Conservation (phyloP, 2,888 invertebrate genomes). For the Platycnemis pennipes region DNA sequence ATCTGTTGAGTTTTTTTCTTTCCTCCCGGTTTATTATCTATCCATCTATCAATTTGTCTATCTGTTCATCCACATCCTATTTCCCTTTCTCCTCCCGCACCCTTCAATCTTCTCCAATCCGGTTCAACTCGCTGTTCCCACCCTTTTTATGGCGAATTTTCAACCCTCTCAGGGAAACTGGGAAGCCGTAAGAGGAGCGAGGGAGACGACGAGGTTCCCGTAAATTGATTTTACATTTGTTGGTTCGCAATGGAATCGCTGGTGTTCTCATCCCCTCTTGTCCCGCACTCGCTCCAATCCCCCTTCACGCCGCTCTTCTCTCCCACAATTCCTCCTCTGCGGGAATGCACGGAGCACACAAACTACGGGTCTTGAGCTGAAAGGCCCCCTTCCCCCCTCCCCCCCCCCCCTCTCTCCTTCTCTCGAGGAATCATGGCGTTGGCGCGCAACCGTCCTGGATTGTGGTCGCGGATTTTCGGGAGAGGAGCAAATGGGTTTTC, state of each 20-base stretch:
- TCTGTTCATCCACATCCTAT: background rate
- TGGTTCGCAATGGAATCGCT: slow-evolving; percentile 31
- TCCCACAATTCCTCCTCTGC: background rate
- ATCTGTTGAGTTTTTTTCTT: no score
- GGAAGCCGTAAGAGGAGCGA: background rate
- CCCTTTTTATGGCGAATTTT: background rate
- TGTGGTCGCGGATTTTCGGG: background rate
- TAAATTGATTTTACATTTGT: slow-evolving; percentile 57
- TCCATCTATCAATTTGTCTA: background rate
- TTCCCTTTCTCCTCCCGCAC: background rate
- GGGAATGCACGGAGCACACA: background rate
- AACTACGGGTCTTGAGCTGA: background rate
- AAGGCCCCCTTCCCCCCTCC: background rate
- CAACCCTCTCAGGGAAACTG: background rate
- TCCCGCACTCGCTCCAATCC: background rate
- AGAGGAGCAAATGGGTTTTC: background rate
- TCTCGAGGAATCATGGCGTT: background rate
- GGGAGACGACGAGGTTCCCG: background rate
- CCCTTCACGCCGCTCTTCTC: background rate
- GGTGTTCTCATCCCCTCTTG: background rate
- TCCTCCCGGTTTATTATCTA: background rate
- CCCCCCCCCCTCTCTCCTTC: background rate
- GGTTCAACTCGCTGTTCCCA: background rate
- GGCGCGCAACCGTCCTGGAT: background rate
- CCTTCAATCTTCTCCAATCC: background rate